Evolutionary conservation across 2,797 vertebrate species (phyloP), one percentile per base, ranked within the genome.

Genomic region (Channallabes apus): DNA sequence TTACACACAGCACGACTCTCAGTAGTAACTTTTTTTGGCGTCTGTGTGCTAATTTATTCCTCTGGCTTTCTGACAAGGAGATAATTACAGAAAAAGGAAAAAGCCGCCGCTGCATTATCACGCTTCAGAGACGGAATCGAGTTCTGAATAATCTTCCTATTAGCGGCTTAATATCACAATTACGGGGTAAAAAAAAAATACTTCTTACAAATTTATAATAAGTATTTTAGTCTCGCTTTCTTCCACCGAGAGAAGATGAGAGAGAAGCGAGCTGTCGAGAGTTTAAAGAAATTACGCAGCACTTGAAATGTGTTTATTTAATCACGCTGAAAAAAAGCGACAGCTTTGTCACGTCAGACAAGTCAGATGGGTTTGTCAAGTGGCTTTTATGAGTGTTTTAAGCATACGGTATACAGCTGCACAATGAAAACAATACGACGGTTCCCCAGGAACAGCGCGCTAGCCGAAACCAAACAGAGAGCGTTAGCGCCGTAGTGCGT

Each of bases 1-100:
- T 17, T 68, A 72, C 18, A 38, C 1, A 51, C 22, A 15, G 12
- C 29, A 77, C 54, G 35, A 14, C 54, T 61, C 56, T 38, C 20
- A n/a, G 56, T 79, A 38, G 56, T 79, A 38, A 38, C 32, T 79
- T 78, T 59, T 65, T 56, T 24, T 46, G 22, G 65, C 6, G 8
- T 78, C 76, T 46, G 41, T 56, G 18, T 29, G 69, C 11, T 75
- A 75, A 85, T 86, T 82, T 82, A 68, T 82, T 82, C 72, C 27
- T 82, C 62, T 35, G 67, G 65, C 85, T 77, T 77, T 69, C 20
- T 76, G 61, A 85, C 80, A 68, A 62, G 24, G 67, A 76, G 72
- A 76, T 76, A 82, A 75, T 82, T 67, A 76, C 46, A 67, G 58
- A 24, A 62, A 61, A 41, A 78, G 58, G 73, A 76, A 76, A 76